Percentiles rank a stretch among this genome's conserved stretches.
These are phyloP conservation scores for Pempheris klunzingeri DNA, from an alignment of 2,797 vertebrate genomes.

Conservation along the genomic window DNA sequence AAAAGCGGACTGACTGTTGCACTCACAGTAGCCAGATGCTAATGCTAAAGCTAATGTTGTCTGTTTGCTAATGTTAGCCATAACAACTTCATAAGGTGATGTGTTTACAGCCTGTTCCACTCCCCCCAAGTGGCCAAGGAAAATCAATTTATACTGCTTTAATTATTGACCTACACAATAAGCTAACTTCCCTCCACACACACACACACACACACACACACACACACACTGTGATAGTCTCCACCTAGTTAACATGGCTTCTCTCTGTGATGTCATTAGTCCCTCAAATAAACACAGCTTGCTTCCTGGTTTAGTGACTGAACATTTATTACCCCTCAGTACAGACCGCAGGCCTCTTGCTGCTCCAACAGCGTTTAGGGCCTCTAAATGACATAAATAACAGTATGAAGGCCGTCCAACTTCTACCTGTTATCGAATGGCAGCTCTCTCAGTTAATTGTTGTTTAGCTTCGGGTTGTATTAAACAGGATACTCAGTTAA, in stretches of 20 bases:
- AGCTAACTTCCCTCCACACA: conserved; percentile 19
- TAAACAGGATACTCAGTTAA: conserved; percentile 63
- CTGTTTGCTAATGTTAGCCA: background rate
- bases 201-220: conserved; percentile 6
- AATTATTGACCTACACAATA: conserved; percentile 1
- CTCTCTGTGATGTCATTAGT: conserved; percentile 39
- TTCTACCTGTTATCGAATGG: background rate
- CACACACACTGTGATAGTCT: conserved; percentile 32
- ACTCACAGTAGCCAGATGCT: background rate
- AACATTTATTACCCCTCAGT: conserved; percentile 51
- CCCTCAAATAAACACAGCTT: conserved; percentile 67
- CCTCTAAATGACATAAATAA: background rate
- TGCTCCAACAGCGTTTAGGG: conserved; percentile 1
- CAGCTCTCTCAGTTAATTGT: background rate
- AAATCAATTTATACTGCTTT: background rate
- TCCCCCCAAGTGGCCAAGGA: background rate
- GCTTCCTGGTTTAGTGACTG: conserved; percentile 51
- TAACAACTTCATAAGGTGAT: background rate
- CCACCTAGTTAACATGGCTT: conserved; percentile 51
- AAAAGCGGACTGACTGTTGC: background rate
- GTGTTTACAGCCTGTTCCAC: background rate
- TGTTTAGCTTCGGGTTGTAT: conserved; percentile 25
- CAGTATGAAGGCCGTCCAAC: background rate
- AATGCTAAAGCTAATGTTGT: background rate
- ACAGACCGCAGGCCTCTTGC: conserved; percentile 18